Base-by-base conservation (phyloP, 2,797 vertebrate genomes). In the Chrosomus eos region DNA sequence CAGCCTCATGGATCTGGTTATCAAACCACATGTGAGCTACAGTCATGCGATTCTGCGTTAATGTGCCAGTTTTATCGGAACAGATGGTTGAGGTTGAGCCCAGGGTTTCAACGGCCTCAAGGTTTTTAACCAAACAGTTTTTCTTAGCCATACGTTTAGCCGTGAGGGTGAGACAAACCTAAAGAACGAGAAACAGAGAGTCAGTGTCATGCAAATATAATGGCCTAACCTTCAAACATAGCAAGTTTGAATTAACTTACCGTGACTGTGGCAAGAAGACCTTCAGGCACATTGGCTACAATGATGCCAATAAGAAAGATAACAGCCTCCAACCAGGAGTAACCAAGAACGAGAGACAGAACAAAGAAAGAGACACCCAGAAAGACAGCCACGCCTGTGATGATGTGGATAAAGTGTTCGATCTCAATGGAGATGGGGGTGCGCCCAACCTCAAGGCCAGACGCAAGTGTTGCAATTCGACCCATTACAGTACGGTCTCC, bases 1-100 rank as follows among this genome's bases (percentile, higher is more conserved):
- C 96, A 1, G 96, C 96, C 90, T 97, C 96, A 0, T 97, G 96
- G 86, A 97, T 97, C 81, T 97, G 96, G 92, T 96, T 97, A 93
- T 97, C 96, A 89, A 97, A 97, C 96, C 96, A 97, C 96, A 97
- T 97, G 91, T 97, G 96, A 0, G 96, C 96, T 84, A 97, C 96
- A 0, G 96, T 97, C 96, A 97, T 97, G 13, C 96, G 95, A 58
- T 97, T 97, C 93, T 97, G 96, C 21, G 96, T 97, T 84, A 97
- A 93, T 19, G 96, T 97, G 81, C 96, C 96, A 0, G 96, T 97
- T 88, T 97, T 97, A 89, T 97, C 96, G 0, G 96, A 97, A 83
- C 96, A 97, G 91, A 97, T 97, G 84, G 96, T 97, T 28, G 96
- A 97, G 0, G 96, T 97, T 84, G 96, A 97, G 3, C 96, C 96